phyloP scores from a whole-genome alignment of 1,140 invertebrate genomes.

The Ylistrum balloti region DNA sequence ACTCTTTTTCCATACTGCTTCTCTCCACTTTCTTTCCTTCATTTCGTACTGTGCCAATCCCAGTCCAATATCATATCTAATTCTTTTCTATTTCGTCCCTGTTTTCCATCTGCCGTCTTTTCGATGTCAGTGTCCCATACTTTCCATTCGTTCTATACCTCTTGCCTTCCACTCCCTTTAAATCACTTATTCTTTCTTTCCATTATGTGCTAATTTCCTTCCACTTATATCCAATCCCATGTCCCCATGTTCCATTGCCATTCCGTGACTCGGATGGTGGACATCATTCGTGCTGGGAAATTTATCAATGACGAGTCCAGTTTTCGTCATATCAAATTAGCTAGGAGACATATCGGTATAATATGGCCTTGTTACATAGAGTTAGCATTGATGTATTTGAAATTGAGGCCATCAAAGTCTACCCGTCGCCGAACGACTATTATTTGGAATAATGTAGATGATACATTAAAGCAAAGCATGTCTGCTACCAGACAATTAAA shows the following conservation, averaged over 20 bases:
- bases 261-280: neutral
- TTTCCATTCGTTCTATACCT: too few species aligned
- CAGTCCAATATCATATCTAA: too few species aligned
- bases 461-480: neutral
- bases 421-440: neutral
- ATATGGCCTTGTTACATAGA: neutral
- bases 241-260: neutral
- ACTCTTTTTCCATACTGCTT: too few species aligned
- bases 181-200: too few species aligned
- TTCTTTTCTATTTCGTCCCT: too few species aligned
- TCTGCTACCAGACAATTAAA: neutral
- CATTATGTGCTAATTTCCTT: too few species aligned
- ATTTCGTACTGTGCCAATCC: too few species aligned
- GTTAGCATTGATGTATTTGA: neutral
- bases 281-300: neutral
- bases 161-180: too few species aligned
- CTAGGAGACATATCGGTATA: neutral
- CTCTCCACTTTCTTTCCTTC: too few species aligned
- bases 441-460: neutral
- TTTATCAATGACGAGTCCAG: neutral
- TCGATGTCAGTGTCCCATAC: too few species aligned
- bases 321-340: neutral
- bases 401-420: neutral
- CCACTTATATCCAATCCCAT: too few species aligned
- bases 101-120: too few species aligned